Percentiles rank a stretch among this genome's conserved stretches.
These are phyloP conservation scores for Phortica okadai DNA, from an alignment of 2,888 invertebrate genomes.

Conservation along the genomic window DNA sequence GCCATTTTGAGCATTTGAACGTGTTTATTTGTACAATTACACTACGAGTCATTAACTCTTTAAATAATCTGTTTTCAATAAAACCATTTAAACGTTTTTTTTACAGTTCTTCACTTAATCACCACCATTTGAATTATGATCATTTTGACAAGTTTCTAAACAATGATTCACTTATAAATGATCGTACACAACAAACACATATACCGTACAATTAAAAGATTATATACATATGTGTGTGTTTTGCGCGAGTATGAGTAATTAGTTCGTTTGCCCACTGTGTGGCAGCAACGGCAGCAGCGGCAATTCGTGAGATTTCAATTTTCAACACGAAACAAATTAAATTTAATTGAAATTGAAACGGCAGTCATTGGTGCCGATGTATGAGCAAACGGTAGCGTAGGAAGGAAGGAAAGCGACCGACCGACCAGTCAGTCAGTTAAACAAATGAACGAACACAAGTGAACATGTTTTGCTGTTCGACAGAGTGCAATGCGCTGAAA, in stretches of 20 bases:
- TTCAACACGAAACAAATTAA: conserved; percentile 55
- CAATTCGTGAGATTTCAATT: conserved; percentile 54
- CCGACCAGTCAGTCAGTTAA: too few species aligned
- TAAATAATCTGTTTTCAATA: neutral
- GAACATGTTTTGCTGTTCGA: neutral
- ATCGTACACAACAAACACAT: neutral
- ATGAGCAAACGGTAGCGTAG: conserved; percentile 34
- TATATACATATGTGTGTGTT: neutral
- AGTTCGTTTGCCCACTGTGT: conserved; percentile 14
- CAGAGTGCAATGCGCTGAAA: conserved; percentile 19
- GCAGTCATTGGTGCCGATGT: conserved; percentile 35
- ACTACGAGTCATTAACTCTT: neutral
- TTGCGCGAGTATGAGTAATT: neutral
- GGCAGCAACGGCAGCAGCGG: neutral
- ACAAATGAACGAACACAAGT: neutral
- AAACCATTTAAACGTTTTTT: neutral
- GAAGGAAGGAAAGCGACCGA: neutral
- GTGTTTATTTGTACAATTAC: neutral
- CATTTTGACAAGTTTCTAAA: neutral
- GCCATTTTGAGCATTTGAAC: conserved; percentile 23
- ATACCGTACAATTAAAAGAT: neutral
- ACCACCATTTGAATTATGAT: neutral
- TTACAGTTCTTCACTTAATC: neutral
- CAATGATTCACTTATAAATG: conserved; percentile 12
- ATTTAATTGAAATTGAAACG: conserved; percentile 59